Conservation (phyloP, 2,113 vertebrate species). For the Lucifuga dentata region DNA sequence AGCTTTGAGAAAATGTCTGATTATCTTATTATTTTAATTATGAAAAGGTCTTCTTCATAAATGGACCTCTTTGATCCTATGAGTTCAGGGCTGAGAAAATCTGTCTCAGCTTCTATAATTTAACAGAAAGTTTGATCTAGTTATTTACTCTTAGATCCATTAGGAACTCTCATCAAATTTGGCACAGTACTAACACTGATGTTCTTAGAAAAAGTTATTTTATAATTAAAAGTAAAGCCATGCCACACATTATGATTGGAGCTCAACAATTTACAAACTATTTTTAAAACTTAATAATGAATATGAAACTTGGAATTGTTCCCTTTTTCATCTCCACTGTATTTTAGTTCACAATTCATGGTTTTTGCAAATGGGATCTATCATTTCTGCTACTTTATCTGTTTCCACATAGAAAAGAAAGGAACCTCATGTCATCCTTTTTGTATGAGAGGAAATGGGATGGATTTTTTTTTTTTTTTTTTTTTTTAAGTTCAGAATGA, state of each 20-base stretch:
- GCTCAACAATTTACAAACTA: too few species aligned
- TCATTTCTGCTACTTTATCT: too few species aligned
- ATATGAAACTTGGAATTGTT: background rate
- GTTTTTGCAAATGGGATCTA: constrained; percentile 18
- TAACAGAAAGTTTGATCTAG: background rate
- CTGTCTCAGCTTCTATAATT: background rate
- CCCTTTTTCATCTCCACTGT: background rate
- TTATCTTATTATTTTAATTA: background rate
- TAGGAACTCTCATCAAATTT: background rate
- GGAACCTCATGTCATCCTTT: constrained; percentile 15
- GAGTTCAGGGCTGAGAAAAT: background rate
- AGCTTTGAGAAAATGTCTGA: background rate
- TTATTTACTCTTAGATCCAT: background rate
- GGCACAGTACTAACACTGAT: background rate
- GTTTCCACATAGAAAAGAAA: constrained; percentile 30
- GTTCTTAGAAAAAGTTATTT: background rate
- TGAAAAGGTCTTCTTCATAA: background rate
- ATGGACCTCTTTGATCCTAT: background rate
- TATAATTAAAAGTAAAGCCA: background rate
- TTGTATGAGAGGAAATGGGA: constrained; percentile 37
- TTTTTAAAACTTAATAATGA: too few species aligned
- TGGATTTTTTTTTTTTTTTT: constrained; percentile 32
- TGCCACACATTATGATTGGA: too few species aligned
- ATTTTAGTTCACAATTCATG: too few species aligned
- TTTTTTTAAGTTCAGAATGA: too few species aligned